Percentiles rank a stretch among this genome's conserved stretches.
These are phyloP conservation scores for Terrapene triunguis DNA, from an alignment of 2,113 vertebrate genomes.

Conservation along the genomic window DNA sequence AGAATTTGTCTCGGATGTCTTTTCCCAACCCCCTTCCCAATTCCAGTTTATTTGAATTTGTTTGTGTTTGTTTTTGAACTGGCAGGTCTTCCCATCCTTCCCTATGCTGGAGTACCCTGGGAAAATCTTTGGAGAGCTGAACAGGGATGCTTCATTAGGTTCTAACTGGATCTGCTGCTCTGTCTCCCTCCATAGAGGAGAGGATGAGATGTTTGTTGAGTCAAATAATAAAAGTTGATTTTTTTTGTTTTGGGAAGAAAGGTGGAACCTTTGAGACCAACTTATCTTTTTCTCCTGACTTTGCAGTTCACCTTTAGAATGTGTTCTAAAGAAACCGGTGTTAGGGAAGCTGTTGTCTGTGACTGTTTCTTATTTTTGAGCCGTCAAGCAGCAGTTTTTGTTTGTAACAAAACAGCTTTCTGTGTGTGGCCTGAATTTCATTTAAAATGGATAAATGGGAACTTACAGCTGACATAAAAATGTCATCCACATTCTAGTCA, in stretches of 20 bases:
- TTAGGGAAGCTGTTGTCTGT: neutral
- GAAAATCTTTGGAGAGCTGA: neutral
- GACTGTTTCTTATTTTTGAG: neutral
- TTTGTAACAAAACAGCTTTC: constrained; percentile 20
- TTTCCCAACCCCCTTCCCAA: fast-evolving
- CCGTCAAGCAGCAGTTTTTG: neutral
- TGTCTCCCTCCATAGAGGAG: neutral
- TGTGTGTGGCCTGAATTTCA: neutral
- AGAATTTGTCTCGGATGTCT: neutral
- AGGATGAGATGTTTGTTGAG: neutral
- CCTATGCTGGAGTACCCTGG: neutral
- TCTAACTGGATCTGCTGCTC: neutral
- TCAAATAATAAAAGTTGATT: neutral
- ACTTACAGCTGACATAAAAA: constrained; percentile 27
- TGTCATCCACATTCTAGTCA: constrained; percentile 26
- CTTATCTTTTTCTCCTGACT: neutral
- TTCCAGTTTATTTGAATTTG: neutral
- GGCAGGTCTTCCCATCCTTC: neutral
- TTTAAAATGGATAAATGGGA: constrained; percentile 50
- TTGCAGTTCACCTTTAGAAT: neutral
- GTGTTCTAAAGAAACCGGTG: neutral
- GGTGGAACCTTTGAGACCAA: neutral
- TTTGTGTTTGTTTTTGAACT: neutral
- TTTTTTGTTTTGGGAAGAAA: neutral
- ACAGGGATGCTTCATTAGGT: neutral